Conservation (phyloP, 2,888 invertebrate genomes). For the Erebia epiphron region DNA sequence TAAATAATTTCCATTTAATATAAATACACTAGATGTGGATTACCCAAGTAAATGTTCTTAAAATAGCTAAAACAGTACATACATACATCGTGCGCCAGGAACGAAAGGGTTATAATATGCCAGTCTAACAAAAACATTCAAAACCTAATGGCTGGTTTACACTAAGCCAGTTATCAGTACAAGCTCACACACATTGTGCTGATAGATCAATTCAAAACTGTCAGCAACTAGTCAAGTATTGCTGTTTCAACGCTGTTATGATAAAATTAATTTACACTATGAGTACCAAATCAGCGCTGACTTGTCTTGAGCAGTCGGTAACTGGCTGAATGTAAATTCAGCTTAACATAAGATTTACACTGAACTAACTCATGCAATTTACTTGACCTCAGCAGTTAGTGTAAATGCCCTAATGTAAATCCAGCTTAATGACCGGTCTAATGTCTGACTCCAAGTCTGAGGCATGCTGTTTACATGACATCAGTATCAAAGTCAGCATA, state of each 20-base stretch:
- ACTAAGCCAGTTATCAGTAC: not conserved
- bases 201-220: not conserved
- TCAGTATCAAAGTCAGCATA: not conserved
- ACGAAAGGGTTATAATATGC: slow-evolving; percentile 16
- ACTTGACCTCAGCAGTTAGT: not conserved
- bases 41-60: slow-evolving; percentile 66
- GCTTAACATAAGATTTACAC: not conserved
- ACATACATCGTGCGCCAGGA: slow-evolving; percentile 65
- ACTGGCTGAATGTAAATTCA: not conserved
- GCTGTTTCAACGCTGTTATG: not conserved
- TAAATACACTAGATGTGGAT: slow-evolving; percentile 81
- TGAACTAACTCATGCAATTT: not conserved
- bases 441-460: not conserved
- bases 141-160: not conserved
- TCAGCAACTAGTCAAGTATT: not conserved
- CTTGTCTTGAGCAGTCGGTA: not conserved
- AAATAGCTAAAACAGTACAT: slow-evolving; percentile 66
- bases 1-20: slow-evolving; percentile 79
- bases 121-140: not conserved
- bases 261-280: not conserved
- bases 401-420: not conserved
- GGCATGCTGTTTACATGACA: not conserved
- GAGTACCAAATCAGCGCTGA: not conserved
- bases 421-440: not conserved
- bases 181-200: too few relatives aligned